phyloP scores from a whole-genome alignment of 2,797 vertebrate species.

The Pipistrellus kuhlii region DNA sequence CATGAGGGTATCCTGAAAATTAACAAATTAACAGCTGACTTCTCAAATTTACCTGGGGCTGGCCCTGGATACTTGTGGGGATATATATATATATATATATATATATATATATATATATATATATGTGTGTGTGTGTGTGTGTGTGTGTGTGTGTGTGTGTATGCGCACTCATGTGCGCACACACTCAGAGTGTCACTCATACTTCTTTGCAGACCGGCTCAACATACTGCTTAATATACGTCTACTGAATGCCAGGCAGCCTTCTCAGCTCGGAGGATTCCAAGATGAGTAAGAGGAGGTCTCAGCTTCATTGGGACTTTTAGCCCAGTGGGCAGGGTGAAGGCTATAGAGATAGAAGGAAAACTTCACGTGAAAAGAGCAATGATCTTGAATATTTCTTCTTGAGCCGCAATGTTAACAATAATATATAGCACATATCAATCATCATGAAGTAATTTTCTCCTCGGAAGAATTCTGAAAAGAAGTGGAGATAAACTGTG shows the following conservation, averaged over 20 bases:
- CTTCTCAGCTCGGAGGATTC: background rate
- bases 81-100: no score
- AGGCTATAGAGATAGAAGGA: background rate
- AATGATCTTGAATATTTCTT: background rate
- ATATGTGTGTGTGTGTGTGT: no score
- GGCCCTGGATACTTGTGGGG: background rate
- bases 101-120: no score
- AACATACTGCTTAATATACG: background rate
- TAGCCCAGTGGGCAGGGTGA: background rate
- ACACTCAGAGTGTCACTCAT: background rate
- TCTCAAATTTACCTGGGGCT: background rate
- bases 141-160: no score
- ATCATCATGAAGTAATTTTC: background rate
- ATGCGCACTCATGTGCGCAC: fast-evolving
- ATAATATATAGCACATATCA: background rate
- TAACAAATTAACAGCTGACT: background rate
- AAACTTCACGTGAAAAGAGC: background rate
- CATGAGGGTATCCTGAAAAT: background rate
- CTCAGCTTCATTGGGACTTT: background rate
- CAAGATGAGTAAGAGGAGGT: background rate
- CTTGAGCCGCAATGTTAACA: background rate
- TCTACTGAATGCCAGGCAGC: background rate
- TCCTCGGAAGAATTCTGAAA: background rate
- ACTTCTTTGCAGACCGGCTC: background rate
- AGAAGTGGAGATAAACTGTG: background rate